These are phyloP conservation scores for Dasypogon diadema DNA, from an alignment of 2,888 invertebrate genomes.

Conservation along the genomic window DNA sequence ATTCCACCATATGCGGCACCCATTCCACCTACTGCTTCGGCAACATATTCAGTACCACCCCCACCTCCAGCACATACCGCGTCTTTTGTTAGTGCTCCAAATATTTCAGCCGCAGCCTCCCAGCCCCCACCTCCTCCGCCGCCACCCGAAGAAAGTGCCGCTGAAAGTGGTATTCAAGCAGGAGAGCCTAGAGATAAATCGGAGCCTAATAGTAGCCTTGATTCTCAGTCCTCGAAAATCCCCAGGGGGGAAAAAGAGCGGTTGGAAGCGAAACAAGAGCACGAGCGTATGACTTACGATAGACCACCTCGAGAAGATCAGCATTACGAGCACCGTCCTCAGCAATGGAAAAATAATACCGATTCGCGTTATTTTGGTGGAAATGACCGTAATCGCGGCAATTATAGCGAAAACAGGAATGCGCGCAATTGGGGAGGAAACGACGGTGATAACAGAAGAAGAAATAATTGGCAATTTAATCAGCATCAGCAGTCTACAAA, in stretches of 20 bases:
- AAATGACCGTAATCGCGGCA: conserved; percentile 51
- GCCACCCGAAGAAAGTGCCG: not conserved
- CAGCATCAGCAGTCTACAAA: not conserved
- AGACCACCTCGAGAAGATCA: conserved; percentile 20
- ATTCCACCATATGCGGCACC: conserved; percentile 53
- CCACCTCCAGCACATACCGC: conserved; percentile 52
- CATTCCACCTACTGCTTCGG: conserved; percentile 56
- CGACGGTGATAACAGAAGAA: not conserved
- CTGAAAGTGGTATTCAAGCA: not conserved
- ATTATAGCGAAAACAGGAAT: conserved; percentile 51
- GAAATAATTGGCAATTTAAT: conserved; percentile 21
- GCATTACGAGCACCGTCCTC: conserved; percentile 31
- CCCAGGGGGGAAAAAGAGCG: too few species aligned
- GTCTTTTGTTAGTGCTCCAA: not conserved
- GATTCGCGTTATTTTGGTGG: conserved; percentile 52
- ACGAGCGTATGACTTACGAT: not conserved
- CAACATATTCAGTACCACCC: conserved; percentile 55
- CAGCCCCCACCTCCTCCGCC: conserved; percentile 36
- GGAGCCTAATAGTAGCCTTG: too few species aligned
- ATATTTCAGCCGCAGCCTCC: conserved; percentile 3
- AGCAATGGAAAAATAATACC: conserved; percentile 14
- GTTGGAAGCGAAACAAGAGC: conserved; percentile 12
- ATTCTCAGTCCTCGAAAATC: too few species aligned
- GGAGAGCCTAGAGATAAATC: not conserved
- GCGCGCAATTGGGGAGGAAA: conserved; percentile 29